These are phyloP conservation scores for Psittacula derbiana DNA, from an alignment of 2,797 vertebrate genomes.

Conservation along the genomic window DNA sequence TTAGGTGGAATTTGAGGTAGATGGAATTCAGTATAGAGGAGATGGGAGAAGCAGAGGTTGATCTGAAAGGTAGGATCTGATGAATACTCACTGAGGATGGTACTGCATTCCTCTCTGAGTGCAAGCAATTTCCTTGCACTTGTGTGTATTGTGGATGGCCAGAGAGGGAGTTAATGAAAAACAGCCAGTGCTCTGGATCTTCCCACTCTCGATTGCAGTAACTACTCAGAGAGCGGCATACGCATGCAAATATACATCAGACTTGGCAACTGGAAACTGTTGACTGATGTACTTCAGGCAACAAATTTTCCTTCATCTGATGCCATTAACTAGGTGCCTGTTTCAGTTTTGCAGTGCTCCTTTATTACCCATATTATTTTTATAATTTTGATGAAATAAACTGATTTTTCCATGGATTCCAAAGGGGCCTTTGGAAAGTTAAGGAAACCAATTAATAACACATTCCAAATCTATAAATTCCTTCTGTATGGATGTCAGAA, in stretches of 20 bases:
- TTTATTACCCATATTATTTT: neutral
- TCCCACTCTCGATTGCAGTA: neutral
- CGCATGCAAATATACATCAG: neutral
- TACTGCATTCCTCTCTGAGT: neutral
- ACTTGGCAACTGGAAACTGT: neutral
- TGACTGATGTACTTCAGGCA: neutral
- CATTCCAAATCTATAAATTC: neutral
- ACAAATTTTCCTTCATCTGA: neutral
- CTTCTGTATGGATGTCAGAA: neutral
- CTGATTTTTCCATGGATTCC: neutral
- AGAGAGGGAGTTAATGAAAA: neutral
- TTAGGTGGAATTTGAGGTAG: neutral
- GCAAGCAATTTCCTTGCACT: neutral
- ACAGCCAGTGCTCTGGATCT: neutral
- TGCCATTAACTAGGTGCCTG: fast-evolving
- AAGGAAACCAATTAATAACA: neutral
- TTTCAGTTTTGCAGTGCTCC: neutral
- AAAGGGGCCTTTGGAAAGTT: neutral
- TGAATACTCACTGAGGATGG: neutral
- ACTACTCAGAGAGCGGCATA: neutral
- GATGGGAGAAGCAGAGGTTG: neutral
- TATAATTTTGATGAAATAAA: neutral
- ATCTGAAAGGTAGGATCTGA: neutral
- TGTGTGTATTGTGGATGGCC: neutral
- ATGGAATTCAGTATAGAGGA: neutral